Evolutionary conservation across 2,888 invertebrate genomes (phyloP).

Genomic region (Leptarthrus brevirostris): DNA sequence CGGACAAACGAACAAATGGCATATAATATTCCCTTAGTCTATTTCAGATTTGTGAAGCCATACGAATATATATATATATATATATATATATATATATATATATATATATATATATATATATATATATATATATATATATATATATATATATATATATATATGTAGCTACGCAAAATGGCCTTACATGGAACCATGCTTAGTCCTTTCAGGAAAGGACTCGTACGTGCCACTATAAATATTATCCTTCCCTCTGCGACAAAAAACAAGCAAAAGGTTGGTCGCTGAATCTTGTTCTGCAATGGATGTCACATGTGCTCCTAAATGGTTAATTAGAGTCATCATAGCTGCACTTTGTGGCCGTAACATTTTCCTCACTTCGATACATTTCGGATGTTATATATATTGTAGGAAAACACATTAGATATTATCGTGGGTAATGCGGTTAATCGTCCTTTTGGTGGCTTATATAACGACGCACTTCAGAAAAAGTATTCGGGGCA

Average conservation of each 20-base stretch:
- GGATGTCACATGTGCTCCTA: conserved; percentile 42
- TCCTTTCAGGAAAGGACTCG: conserved; percentile 4
- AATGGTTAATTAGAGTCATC: conserved; percentile 46
- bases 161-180: too few species aligned
- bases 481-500: too few species aligned
- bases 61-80: conserved; percentile 31
- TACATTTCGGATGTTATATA: too few species aligned
- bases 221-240: conserved; percentile 45
- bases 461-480: too few species aligned
- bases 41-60: conserved; percentile 39
- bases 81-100: conserved; percentile 39
- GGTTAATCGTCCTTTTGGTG: too few species aligned
- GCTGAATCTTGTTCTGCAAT: conserved; percentile 21
- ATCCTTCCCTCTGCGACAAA: conserved; percentile 12
- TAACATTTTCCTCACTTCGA: conserved; percentile 40
- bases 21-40: conserved; percentile 40
- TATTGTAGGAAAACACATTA: too few species aligned
- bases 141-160: too few species aligned
- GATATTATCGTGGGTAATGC: too few species aligned
- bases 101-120: conserved; percentile 23
- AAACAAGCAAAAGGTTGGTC: conserved; percentile 42
- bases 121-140: conserved; percentile 40
- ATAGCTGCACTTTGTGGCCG: conserved; percentile 40
- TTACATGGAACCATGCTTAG: background rate
- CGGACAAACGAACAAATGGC: conserved; percentile 48